phyloP scores from a whole-genome alignment of 2,113 vertebrate genomes.

The Chitala chitala region DNA sequence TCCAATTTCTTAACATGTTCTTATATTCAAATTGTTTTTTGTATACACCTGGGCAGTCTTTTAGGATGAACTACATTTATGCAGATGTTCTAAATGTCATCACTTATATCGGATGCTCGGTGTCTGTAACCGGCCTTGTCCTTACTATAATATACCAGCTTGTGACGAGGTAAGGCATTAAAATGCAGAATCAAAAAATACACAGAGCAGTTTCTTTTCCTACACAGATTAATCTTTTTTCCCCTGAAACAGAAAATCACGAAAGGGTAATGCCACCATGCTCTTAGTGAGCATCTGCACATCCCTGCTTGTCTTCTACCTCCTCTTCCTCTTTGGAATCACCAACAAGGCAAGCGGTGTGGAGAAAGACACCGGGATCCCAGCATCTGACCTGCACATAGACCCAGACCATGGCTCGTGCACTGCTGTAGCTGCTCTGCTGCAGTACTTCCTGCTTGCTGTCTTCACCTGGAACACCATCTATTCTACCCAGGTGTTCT shows the following conservation, averaged over 20 bases:
- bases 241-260: conserved; percentile 44
- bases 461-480: conserved; percentile 49
- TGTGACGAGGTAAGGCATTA: conserved; percentile 36
- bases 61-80: conserved; percentile 36
- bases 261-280: conserved; percentile 41
- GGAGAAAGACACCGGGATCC: conserved; percentile 10
- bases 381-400: fast-evolving
- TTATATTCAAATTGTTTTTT: no score
- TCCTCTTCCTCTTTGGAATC: conserved; percentile 60
- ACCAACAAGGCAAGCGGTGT: conserved; percentile 34
- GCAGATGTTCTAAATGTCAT: conserved; percentile 32
- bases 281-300: conserved; percentile 57
- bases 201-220: background rate
- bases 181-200: background rate
- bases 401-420: background rate
- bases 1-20: no score
- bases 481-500: conserved; percentile 43
- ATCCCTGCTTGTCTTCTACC: conserved; percentile 63
- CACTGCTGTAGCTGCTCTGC: conserved; percentile 24
- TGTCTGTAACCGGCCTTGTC: conserved; percentile 45
- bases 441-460: conserved; percentile 51
- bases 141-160: conserved; percentile 44
- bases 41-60: conserved; percentile 45
- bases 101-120: conserved; percentile 39
- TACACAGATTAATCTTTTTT: conserved; percentile 31